Percentiles rank a stretch among this genome's conserved stretches.
These are phyloP conservation scores for Leptothorax acervorum DNA, from an alignment of 2,888 invertebrate genomes.

Conservation along the genomic window DNA sequence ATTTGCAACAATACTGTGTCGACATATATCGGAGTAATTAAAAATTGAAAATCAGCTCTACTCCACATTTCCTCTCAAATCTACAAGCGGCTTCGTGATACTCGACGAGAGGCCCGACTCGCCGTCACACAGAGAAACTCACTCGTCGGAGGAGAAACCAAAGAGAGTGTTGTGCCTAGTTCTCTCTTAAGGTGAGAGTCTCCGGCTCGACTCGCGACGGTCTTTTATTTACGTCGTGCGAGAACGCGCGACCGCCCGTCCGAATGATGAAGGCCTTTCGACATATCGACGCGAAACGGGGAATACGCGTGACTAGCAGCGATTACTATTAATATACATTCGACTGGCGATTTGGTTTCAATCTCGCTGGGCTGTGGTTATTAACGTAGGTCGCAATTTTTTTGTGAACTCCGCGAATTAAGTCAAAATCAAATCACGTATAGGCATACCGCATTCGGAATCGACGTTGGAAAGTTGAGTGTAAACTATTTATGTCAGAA, in stretches of 20 bases:
- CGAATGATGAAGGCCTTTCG: conserved; percentile 36
- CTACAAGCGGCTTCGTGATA: not conserved
- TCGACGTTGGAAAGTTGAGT: not conserved
- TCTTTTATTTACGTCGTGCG: conserved; percentile 66
- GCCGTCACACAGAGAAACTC: conserved; percentile 56
- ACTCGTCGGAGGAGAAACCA: conserved; percentile 70
- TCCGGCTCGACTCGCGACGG: conserved; percentile 50
- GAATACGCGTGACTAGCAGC: conserved; percentile 4
- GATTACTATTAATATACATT: conserved; percentile 21
- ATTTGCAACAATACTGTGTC: not conserved
- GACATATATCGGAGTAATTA: not conserved
- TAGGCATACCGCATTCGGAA: no score
- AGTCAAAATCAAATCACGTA: not conserved
- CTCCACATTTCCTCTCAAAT: conserved; percentile 20
- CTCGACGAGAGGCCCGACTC: conserved; percentile 10
- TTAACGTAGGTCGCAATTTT: conserved; percentile 17
- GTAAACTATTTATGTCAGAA: not conserved
- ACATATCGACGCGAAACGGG: conserved; percentile 20
- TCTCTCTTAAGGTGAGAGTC: conserved; percentile 73
- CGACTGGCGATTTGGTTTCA: not conserved
- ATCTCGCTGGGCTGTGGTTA: not conserved
- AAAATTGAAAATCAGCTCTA: not conserved
- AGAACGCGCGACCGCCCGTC: conserved; percentile 24
- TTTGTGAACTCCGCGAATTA: not conserved
- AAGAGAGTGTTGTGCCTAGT: conserved; percentile 72